These are phyloP conservation scores for Synergus umbraculus DNA, from an alignment of 2,888 invertebrate species.

Conservation along the genomic window DNA sequence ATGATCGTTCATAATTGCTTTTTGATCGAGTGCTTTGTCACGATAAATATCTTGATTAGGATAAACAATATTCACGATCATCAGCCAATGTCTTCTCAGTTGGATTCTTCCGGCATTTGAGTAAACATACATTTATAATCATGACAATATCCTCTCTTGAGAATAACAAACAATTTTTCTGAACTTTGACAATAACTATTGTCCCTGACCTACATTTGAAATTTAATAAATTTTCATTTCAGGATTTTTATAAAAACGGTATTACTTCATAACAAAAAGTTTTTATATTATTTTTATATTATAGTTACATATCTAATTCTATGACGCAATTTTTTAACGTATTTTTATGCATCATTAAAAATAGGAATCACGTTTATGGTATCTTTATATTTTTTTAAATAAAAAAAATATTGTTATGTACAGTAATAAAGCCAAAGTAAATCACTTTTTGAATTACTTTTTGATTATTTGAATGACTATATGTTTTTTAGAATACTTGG, in stretches of 20 bases:
- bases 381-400: neutral
- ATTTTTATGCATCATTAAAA: neutral
- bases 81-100: neutral
- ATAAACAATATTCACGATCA: neutral
- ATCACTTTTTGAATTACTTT: too few species aligned
- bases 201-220: neutral
- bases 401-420: neutral
- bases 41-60: conserved; percentile 1
- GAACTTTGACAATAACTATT: neutral
- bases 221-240: neutral
- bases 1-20: conserved; percentile 2
- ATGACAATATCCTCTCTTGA: neutral
- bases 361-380: neutral
- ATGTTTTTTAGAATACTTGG: neutral
- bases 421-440: neutral
- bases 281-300: neutral
- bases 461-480: too few species aligned
- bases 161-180: neutral
- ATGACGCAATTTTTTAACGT: neutral
- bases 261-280: neutral
- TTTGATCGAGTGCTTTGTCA: neutral
- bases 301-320: neutral
- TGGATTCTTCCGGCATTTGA: neutral
- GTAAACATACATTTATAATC: neutral
- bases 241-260: neutral